Base-by-base conservation (phyloP, 2,797 vertebrate species). In the Premnoplex brunnescens region DNA sequence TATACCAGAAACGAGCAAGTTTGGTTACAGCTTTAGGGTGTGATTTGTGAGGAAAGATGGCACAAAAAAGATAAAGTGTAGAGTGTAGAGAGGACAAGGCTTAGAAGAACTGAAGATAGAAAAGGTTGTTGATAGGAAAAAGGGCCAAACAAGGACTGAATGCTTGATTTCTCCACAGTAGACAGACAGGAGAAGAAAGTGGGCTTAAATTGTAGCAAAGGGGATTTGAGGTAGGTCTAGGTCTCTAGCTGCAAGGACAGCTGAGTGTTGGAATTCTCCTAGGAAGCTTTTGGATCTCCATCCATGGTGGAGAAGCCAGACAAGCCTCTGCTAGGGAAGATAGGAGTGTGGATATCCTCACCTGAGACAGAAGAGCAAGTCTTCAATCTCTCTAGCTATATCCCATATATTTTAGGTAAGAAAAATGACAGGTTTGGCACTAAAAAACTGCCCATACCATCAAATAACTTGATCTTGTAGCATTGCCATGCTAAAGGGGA, bases 1-100 rank as follows among this genome's bases (percentile, higher is more conserved):
- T 17, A 8, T 46, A 30, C 6, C 34, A 63, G n/a, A 71, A 32
- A 44, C 17, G 10, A 81, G 14, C 8, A 34, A 58, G 28, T 19
- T 75, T 58, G 10, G 10, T 32, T 6, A 8, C 1, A 16, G 17
- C 5, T 51, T 15, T 16, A 39, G 27, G 26, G 5, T 0, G 1
- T 16, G 12, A 52, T 37, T 71, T 79, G 8, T 32, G 56, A 88
- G 15, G 34, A 43, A 48, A 67, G 8, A 7, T 36, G 16, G 5
- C 4, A 52, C 6, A 14, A 24, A 49, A 24, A 59, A 41, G 1
- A 7, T 2, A 7, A n/a, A 55, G 24, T 3, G 6, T 4, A 7
- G 34, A 55, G 24, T 3, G 6, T 4, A 12, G 30, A 5, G 5
- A 71, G 10, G 11, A 22, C 1, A 59, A 74, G n/a, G 8, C 10